Base-by-base conservation (phyloP, 1,140 invertebrate genomes). In the Lethocerus indicus region DNA sequence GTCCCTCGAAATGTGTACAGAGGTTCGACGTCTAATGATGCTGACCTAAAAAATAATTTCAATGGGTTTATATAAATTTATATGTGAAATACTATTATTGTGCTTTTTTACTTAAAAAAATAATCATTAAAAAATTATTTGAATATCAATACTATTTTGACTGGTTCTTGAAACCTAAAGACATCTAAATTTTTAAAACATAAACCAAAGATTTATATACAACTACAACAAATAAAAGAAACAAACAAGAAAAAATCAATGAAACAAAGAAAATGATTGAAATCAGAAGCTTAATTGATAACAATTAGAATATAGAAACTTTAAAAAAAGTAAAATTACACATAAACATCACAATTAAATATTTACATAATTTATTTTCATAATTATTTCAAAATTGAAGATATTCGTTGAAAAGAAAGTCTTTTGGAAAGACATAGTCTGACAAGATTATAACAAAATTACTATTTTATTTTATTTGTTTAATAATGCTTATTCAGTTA, bases 21-120 rank as follows among this genome's bases (percentile, higher is more conserved):
- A 32, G 95, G 95, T 68, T 98, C 95, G 51, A 98, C 90, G 68
- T 98, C 95, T 55, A 97, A 71, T 16, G 88, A 91, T 49, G 91
- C 85, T 36, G 89, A 78, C 63, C 77, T 79, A 59, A 46, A 28
- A 46, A 46, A 46, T 7, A 28, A 40, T 12, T 40, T 7, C 37
- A 12, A 40, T 12, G 20, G 18, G 18, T 7, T 6, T 40, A 40
- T 40, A 12, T 12, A 12, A 28, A 37, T 27, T 24, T 35, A 47
- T 27, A 13, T 13, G 23, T 2, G 14, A 47, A 32, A 32, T 9
- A 32, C 29, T 9, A 32, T 9, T 9, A 32, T 32, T 32, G n/a
- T 32, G 7, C 9, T 32, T 32, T 32, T 32, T 9, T 32, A 32
- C 9, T n/a, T 32, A 32, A 9, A n/a, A 32, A 9, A 32, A 32